These are phyloP conservation scores for Triplophysa dalaica DNA, from an alignment of 2,113 vertebrate genomes.

Conservation along the genomic window DNA sequence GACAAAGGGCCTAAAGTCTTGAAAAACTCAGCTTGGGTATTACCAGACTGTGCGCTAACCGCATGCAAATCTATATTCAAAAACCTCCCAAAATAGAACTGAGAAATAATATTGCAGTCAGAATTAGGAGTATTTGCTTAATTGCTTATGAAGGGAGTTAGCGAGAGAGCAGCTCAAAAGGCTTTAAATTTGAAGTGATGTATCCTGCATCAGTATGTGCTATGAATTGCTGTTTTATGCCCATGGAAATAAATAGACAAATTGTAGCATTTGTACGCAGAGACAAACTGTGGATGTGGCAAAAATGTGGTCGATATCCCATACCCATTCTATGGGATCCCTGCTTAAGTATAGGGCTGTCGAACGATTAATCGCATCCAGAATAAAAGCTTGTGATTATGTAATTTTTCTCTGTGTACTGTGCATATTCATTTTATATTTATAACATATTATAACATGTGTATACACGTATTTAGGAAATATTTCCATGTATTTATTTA, in stretches of 20 bases:
- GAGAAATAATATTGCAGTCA: constrained; percentile 34
- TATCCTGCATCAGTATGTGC: background rate
- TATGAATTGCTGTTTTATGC: background rate
- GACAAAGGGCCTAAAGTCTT: constrained; percentile 18
- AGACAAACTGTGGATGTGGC: background rate
- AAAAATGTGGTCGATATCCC: no score
- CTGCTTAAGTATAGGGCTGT: no score
- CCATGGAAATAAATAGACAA: background rate
- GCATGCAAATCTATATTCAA: constrained; percentile 28
- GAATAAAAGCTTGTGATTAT: no score
- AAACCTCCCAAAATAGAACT: constrained; percentile 36
- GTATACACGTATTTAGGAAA: no score
- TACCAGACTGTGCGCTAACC: constrained; percentile 15
- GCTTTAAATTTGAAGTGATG: constrained; percentile 20
- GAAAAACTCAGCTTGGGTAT: constrained; percentile 26
- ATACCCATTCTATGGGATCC: no score
- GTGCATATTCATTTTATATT: no score
- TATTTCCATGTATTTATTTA: no score
- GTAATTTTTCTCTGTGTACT: no score
- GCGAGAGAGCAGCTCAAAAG: background rate
- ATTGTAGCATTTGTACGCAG: background rate
- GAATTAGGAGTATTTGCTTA: constrained; percentile 12
- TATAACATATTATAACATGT: no score
- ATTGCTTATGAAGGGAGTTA: constrained; percentile 11
- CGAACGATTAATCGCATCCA: no score